These are phyloP conservation scores for Camponotus vicinus DNA, from an alignment of 1,140 invertebrate species.

Conservation along the genomic window DNA sequence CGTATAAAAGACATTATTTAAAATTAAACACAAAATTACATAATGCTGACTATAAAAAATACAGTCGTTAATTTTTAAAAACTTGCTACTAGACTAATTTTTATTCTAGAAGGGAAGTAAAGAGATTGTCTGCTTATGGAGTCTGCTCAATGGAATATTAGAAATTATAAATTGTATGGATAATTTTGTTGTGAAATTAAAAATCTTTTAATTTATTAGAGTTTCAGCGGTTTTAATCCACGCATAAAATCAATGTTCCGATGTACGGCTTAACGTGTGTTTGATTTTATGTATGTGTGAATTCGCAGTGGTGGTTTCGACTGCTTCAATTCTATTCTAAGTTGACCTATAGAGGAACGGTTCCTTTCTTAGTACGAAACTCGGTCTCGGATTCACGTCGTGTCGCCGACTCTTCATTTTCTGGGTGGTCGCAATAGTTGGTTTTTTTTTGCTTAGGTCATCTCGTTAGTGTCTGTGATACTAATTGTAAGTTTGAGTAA, in stretches of 20 bases:
- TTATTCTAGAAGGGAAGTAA: too few relatives aligned
- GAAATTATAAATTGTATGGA: too few relatives aligned
- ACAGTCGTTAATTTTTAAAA: background rate
- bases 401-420: constrained; percentile 63
- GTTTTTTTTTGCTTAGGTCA: constrained; percentile 11
- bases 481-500: too few relatives aligned
- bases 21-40: too few relatives aligned
- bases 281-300: background rate
- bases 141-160: too few relatives aligned
- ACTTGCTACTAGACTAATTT: background rate
- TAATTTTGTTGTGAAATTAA: background rate
- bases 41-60: background rate
- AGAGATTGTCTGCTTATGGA: too few relatives aligned
- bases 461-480: background rate
- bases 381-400: constrained; percentile 64
- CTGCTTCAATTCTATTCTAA: constrained; percentile 75
- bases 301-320: constrained; percentile 12
- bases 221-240: background rate
- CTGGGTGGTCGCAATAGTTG: constrained; percentile 68
- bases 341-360: constrained; percentile 75
- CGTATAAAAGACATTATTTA: too few relatives aligned
- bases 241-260: background rate
- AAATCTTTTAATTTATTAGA: background rate
- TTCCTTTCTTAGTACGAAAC: constrained; percentile 71
- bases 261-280: background rate